Evolutionary conservation across 2,113 vertebrate genomes (phyloP), one percentile per base, ranked within the genome.

Genomic region (Tenrec ecaudatus): DNA sequence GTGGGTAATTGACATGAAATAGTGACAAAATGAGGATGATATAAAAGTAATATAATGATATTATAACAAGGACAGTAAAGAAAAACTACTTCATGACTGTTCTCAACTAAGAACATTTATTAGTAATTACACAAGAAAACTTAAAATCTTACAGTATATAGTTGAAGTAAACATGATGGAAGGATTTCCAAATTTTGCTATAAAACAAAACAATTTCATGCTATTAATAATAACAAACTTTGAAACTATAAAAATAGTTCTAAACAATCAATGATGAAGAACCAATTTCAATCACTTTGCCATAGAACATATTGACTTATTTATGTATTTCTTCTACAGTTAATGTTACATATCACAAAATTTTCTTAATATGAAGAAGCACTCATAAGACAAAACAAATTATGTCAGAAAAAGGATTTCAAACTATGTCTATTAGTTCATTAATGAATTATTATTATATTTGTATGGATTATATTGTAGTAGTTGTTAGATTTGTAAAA

Each of bases 1-100:
- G 23, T 71, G 86, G 36, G 58, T 85, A 14, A 94, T 95, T 93
- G 79, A 85, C 75, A 69, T 92, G 86, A 82, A 68, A 92, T 89
- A 91, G 47, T 71, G 78, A 87, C 79, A 85, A n/a, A 57, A 88
- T 88, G n/a, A 94, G 84, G 27, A 75, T 85, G 91, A 88, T 79
- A 43, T 60, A 86, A 90, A 92, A 86, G 40, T 75, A 69, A 92
- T 69, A 91, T 36, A 58, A 88, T 83, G 64, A 86, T 6, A 25
- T 47, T 84, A 29, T 79, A 93, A 66, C 40, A 76, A 94, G 43
- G 47, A 89, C 43, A 81, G 27, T 85, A 71, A 86, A 85, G 38
- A 86, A 20, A 96, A 86, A 82, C 23, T 89, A 47, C 33, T 81
- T 89, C 89, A 62, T 93, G 62, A 89, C 40, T 87, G 69, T 47